Evolutionary conservation across 2,113 vertebrate genomes (phyloP), one percentile per base, ranked within the genome.

Genomic region (Oenanthe oenanthe): DNA sequence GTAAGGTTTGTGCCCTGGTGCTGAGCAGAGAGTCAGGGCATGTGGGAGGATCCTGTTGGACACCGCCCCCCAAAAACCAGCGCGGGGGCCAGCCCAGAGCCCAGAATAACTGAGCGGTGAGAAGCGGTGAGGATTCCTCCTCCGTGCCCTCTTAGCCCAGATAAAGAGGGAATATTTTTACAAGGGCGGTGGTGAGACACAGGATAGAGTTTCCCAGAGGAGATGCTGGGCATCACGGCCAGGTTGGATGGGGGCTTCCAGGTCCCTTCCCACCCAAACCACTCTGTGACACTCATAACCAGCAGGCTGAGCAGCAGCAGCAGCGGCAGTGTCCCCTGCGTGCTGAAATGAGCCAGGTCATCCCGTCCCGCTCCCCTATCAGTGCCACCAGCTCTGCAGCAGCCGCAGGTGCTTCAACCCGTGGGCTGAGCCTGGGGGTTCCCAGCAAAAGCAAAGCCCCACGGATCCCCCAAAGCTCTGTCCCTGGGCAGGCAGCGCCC

Each of bases 161-260:
- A 53, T 19, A 40, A 63, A 28, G 29, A 40, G 15, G 20, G 58
- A 56, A 7, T 22, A 42, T 47, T 53, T 43, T 57, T 21, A 12
- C 4, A 0, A 0, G 4, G n/a, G n/a, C 3, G 2, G 17, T 20
- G 29, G 8, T 47, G 62, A 43, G 40, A 31, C n/a, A 17, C 26
- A 26, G 34, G 26, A 61, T 20, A 21, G 18, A 12, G 31, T 28
- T 76, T 75, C 34, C 48, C 10, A 42, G 54, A 42, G 40, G 26
- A 40, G 29, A 36, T 4, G 54, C 0, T 61, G 71, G 54, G 47
- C 54, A 42, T 22, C 47, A 18, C 26, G 48, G 32, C 5, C 57
- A 22, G 50, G 26, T 2, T 58, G 74, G 73, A n/a, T 0, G 2
- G 28, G 16, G 51, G 19, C 47, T 81, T 53, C 17, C 74, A 78